Conservation (phyloP, 1,140 invertebrate genomes). For the Hermetia illucens region DNA sequence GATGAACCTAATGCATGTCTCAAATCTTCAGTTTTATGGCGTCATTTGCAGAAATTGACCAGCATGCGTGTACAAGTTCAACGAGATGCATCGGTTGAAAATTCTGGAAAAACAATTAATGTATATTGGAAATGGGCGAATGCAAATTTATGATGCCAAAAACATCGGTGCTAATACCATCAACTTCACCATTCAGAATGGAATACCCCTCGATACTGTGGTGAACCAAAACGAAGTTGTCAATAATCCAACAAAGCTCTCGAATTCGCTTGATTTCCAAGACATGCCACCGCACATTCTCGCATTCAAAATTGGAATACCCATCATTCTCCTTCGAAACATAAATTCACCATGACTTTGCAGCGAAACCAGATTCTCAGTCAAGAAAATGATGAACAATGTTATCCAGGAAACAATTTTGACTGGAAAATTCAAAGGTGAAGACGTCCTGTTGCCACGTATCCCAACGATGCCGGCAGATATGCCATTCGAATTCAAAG, state of each 20-base stretch:
- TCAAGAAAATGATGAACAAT: conserved; percentile 27
- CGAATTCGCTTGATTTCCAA: conserved; percentile 28
- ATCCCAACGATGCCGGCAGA: conserved; percentile 24
- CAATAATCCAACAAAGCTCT: conserved; percentile 31
- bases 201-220: conserved; percentile 25
- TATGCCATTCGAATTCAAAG: conserved; percentile 24
- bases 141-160: too few species aligned
- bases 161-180: too few species aligned
- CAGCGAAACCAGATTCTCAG: conserved; percentile 26
- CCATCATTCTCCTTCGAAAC: conserved; percentile 24
- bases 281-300: conserved; percentile 28
- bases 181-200: too few species aligned
- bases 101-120: conserved; percentile 25
- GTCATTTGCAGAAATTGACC: conserved; percentile 25
- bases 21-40: conserved; percentile 21
- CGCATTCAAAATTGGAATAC: conserved; percentile 28
- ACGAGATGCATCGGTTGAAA: conserved; percentile 21
- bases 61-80: conserved; percentile 30
- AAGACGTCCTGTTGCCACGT: conserved; percentile 19
- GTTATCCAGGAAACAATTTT: conserved; percentile 32
- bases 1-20: conserved; percentile 24
- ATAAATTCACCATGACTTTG: conserved; percentile 19
- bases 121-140: conserved; percentile 27
- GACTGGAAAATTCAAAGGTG: conserved; percentile 16
- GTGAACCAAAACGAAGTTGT: conserved; percentile 21